Percentiles rank a stretch among this genome's conserved stretches.
Evolutionary conservation across 2,888 invertebrate species (phyloP).

Genomic region (Bursaphelenchus okinawaensis): DNA sequence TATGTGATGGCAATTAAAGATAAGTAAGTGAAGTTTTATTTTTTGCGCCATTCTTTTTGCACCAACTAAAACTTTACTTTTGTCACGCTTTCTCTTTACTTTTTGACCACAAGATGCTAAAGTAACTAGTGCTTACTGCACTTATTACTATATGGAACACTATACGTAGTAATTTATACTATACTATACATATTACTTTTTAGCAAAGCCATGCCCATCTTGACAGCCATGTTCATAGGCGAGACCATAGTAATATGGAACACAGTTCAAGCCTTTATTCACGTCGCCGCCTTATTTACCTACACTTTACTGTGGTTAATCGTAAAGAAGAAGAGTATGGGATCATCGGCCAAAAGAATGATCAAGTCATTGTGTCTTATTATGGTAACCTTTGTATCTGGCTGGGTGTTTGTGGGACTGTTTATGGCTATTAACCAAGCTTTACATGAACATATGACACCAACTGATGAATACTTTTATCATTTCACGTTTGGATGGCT

Average conservation of each 20-base stretch:
- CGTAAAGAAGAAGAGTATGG: not conserved
- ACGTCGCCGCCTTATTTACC: not conserved
- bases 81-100: no score
- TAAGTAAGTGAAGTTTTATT: no score
- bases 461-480: not conserved
- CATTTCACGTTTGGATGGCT: not conserved
- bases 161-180: no score
- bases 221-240: not conserved
- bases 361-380: not conserved
- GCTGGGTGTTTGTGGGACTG: not conserved
- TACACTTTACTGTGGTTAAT: not conserved
- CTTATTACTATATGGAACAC: no score
- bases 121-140: no score
- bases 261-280: not conserved
- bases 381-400: not conserved
- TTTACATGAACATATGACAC: not conserved
- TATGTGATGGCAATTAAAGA: not conserved
- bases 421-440: not conserved
- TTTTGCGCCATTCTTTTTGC: no score
- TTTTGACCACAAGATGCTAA: no score
- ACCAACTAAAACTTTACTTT: no score
- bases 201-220: no score
- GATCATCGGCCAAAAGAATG: not conserved
- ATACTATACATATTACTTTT: no score
- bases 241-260: not conserved